Base-by-base conservation (phyloP, 2,113 vertebrate species). In the Eolophus roseicapilla region DNA sequence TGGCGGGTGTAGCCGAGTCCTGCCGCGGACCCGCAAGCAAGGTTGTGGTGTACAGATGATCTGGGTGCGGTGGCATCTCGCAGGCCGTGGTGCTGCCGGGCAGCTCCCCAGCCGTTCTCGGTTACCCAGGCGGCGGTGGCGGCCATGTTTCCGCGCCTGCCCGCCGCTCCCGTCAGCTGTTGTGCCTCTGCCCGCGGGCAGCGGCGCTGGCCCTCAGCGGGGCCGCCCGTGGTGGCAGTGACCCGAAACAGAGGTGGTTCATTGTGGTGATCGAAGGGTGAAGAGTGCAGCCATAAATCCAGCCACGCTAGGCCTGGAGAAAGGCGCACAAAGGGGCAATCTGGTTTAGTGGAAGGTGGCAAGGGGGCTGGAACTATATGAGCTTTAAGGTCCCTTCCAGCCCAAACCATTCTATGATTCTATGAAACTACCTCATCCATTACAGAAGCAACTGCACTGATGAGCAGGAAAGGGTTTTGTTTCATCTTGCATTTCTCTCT, bases 211-310 rank as follows among this genome's bases (percentile, higher is more conserved):
- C 27, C 31, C 31, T 1, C 31, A 15, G 67, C 10, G 13, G 49
- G 27, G 53, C 53, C 5, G 53, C 53, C 53, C 11, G 53, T 9
- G 20, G 55, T 59, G 33, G 33, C 13, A 13, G 33, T 59, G 57
- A 59, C 33, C 33, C 57, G 57, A 35, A 59, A 23, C 33, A 7
- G 41, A 13, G 29, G 37, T 11, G 2, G 4, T 20, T 7, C 14
- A 12, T 3, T 3, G 35, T 6, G 7, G 57, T 10, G 13, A 5
- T 0, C 3, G 46, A 10, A 28, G 44, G 33, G 33, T 21, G 46
- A 7, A 1, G 2, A 50, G 24, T 0, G 13, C 8, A 6, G 65
- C 46, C 13, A 1, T 5, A 29, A 24, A 8, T 2, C 9, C 23
- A 3, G 24, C 43, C 3, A 17, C 16, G 52, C 39, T 19, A 1